These are phyloP conservation scores for Taurulus bubalis DNA, from an alignment of 2,113 vertebrate species.

Conservation along the genomic window DNA sequence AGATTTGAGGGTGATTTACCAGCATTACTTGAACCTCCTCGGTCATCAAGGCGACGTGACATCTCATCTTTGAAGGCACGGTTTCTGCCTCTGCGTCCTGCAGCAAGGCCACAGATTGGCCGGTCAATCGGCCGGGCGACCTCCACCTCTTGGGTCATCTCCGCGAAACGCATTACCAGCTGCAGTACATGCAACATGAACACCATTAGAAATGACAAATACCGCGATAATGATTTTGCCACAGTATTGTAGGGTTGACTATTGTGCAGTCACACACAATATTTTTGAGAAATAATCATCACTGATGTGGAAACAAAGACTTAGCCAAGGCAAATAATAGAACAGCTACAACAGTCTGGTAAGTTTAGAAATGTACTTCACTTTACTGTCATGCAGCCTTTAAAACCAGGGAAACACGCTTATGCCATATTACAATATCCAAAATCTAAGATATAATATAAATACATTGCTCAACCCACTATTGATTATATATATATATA, in stretches of 20 bases:
- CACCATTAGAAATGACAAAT: background rate
- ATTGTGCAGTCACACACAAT: too few relatives aligned
- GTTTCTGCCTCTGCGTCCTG: constrained; percentile 89
- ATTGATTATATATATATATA: background rate
- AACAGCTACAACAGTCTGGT: too few relatives aligned
- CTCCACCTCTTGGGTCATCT: constrained; percentile 98
- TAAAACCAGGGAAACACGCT: too few relatives aligned
- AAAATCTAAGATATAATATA: too few relatives aligned
- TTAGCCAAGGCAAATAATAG: too few relatives aligned
- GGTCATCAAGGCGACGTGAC: constrained; percentile 81
- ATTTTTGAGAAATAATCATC: too few relatives aligned
- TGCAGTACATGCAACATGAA: constrained; percentile 61
- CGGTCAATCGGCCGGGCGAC: constrained; percentile 90
- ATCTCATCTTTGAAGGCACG: constrained; percentile 89
- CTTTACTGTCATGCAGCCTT: too few relatives aligned
- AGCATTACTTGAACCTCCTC: constrained; percentile 82
- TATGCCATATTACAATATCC: too few relatives aligned
- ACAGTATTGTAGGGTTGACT: too few relatives aligned
- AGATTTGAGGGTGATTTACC: constrained; percentile 73
- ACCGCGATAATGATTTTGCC: too few relatives aligned
- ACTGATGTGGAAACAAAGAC: too few relatives aligned
- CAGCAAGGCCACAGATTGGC: constrained; percentile 88
- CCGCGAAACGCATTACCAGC: constrained; percentile 98
- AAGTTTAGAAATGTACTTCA: too few relatives aligned
- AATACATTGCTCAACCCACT: background rate